A percentile compares a stretch with the other conserved stretches of the same genome.
phyloP scores from a whole-genome alignment of 2,888 invertebrate genomes.

The Drosophila neutralis region DNA sequence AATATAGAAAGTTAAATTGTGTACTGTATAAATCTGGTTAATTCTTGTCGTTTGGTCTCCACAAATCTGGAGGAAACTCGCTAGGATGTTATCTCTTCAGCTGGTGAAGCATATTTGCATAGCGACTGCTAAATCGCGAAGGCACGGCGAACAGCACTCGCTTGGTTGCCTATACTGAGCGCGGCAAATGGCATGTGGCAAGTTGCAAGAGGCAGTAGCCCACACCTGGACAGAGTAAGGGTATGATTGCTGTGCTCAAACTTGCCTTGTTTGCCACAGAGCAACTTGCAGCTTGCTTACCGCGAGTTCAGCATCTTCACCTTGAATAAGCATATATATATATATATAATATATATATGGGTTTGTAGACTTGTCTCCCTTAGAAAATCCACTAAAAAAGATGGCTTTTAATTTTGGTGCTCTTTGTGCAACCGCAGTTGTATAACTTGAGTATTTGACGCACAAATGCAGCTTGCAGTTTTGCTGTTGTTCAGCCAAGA shows the following conservation, averaged over 20 bases:
- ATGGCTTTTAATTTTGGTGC: neutral
- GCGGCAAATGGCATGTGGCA: no score
- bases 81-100: no score
- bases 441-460: neutral
- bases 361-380: neutral
- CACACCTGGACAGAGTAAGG: no score
- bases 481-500: slow-evolving; percentile 19
- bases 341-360: neutral
- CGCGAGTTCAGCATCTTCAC: neutral
- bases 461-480: slow-evolving; percentile 1
- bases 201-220: no score
- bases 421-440: neutral
- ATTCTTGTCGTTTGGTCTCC: no score
- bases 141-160: no score
- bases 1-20: neutral
- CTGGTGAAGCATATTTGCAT: no score
- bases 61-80: no score
- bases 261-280: neutral
- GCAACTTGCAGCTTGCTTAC: neutral
- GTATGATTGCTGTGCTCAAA: neutral
- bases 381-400: neutral
- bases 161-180: no score
- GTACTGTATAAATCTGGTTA: no score
- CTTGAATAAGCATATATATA: neutral
- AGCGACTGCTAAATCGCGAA: no score